Evolutionary conservation across 1,140 invertebrate species (phyloP).

Genomic region (Ostrea edulis): DNA sequence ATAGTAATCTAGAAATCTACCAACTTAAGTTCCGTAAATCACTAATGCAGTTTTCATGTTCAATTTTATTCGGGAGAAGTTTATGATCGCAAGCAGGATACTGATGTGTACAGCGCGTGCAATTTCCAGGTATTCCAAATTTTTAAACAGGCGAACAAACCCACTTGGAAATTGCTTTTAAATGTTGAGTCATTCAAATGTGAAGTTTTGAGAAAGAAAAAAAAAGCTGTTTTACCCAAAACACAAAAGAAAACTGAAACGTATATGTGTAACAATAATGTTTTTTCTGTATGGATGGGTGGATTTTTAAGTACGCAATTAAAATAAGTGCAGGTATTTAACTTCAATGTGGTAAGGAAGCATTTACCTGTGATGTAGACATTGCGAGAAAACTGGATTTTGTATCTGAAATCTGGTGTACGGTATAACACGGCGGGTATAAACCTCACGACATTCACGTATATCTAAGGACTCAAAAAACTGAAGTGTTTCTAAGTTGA

Average conservation of each 20-base stretch:
- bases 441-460: neutral
- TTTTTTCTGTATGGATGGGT: slow-evolving; percentile 2
- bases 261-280: neutral
- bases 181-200: neutral
- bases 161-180: neutral
- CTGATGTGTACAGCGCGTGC: neutral
- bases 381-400: no score
- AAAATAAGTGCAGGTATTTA: slow-evolving; percentile 25
- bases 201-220: neutral
- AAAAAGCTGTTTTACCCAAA: no score
- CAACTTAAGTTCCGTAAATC: neutral
- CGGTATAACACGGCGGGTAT: neutral
- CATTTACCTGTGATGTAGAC: neutral
- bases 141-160: neutral
- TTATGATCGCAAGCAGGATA: neutral
- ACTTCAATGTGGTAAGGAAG: neutral
- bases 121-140: neutral
- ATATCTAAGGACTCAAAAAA: neutral
- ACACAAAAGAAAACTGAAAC: neutral
- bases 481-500: neutral
- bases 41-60: neutral
- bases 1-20: neutral
- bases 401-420: neutral
- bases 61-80: neutral
- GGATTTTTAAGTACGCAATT: slow-evolving; percentile 5